A percentile compares a stretch with the other conserved stretches of the same genome.
phyloP scores from a whole-genome alignment of 2,113 vertebrate species.

The Procavia capensis region DNA sequence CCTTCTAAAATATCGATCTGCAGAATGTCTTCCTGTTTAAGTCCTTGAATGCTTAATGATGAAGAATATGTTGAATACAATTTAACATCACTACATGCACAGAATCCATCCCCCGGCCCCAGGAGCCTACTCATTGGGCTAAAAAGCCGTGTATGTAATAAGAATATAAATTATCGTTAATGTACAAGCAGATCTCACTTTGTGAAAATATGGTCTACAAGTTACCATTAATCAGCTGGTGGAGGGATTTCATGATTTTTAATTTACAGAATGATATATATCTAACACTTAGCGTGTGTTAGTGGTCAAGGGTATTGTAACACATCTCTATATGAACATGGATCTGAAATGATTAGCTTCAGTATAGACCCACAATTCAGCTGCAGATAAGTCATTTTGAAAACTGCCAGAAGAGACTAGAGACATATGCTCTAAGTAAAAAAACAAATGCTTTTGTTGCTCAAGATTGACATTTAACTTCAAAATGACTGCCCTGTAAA shows the following conservation, averaged over 20 bases:
- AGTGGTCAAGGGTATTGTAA: background rate
- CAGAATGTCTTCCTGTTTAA: constrained; percentile 65
- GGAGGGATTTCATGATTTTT: background rate
- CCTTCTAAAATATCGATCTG: constrained; percentile 17
- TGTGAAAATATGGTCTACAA: background rate
- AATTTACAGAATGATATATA: background rate
- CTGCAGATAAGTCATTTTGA: background rate
- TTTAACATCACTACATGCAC: background rate
- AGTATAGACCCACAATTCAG: background rate
- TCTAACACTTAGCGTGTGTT: background rate
- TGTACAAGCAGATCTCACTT: background rate
- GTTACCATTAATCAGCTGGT: background rate
- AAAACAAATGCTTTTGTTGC: background rate
- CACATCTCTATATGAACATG: background rate
- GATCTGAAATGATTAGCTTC: background rate
- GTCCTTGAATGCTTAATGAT: constrained; percentile 21
- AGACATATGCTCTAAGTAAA: background rate
- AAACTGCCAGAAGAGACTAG: background rate
- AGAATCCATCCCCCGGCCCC: background rate
- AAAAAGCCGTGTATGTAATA: background rate
- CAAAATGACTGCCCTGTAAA: background rate
- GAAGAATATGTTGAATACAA: background rate
- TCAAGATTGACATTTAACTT: constrained; percentile 31
- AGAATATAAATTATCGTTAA: background rate
- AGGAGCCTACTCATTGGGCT: background rate